These are phyloP conservation scores for Anthophora plumipes DNA, from an alignment of 2,888 invertebrate species.

Conservation along the genomic window DNA sequence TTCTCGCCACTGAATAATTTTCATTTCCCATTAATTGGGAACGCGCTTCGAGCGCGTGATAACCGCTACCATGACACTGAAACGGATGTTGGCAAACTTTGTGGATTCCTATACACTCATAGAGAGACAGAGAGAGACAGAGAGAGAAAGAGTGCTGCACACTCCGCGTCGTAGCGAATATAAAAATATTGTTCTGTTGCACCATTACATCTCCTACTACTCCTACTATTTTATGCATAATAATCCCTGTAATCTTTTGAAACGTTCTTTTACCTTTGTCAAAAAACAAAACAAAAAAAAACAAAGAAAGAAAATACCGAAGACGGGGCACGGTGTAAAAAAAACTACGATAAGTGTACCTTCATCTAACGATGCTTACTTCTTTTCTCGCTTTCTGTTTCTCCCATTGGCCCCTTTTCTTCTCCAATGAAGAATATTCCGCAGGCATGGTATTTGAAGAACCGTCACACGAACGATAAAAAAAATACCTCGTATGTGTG, in stretches of 20 bases:
- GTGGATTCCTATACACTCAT: conserved; percentile 52
- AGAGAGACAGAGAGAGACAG: conserved; percentile 28
- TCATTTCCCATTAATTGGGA: background rate
- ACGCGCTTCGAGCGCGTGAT: conserved; percentile 38
- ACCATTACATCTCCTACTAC: conserved; percentile 75
- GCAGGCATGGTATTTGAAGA: background rate
- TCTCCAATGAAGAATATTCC: background rate
- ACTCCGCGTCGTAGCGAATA: conserved; percentile 71
- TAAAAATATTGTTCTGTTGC: conserved; percentile 82
- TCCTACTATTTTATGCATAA: conserved; percentile 74
- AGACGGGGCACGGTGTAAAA: conserved; percentile 59
- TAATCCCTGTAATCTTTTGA: conserved; percentile 74
- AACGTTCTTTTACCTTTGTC: conserved; percentile 65
- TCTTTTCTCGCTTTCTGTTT: background rate
- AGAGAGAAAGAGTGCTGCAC: conserved; percentile 19
- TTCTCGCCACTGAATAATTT: background rate
- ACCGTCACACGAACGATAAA: conserved; percentile 16
- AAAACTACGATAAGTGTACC: conserved; percentile 1
- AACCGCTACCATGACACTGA: conserved; percentile 34
- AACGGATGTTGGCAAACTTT: conserved; percentile 43
- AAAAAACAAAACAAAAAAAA: conserved; percentile 46
- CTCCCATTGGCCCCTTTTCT: background rate
- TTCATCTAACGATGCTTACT: too few species aligned
- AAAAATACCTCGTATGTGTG: conserved; percentile 32
- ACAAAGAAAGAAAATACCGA: conserved; percentile 64